phyloP scores from a whole-genome alignment of 2,113 vertebrate genomes.

The Oryzias celebensis region DNA sequence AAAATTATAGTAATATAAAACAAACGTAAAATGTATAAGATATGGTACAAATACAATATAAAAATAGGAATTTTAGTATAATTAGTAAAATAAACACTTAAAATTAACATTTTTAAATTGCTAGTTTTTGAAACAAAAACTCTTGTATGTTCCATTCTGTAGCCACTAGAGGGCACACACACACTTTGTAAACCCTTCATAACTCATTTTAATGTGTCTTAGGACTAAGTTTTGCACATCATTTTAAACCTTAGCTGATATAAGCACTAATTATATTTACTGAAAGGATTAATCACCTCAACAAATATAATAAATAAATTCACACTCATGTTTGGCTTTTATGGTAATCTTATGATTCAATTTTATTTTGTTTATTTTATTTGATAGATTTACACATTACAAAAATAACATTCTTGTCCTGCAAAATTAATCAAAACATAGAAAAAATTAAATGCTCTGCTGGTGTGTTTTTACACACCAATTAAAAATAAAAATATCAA shows the following conservation, averaged over 20 bases:
- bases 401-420: too few relatives aligned
- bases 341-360: neutral
- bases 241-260: constrained; percentile 31
- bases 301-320: constrained; percentile 2
- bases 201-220: neutral
- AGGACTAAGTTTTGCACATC: constrained; percentile 3
- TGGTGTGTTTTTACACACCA: too few relatives aligned
- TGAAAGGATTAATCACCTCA: constrained; percentile 15
- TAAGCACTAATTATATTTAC: constrained; percentile 12
- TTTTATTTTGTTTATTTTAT: neutral
- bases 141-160: neutral
- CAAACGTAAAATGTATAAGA: too few relatives aligned
- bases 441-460: too few relatives aligned
- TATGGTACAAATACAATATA: too few relatives aligned
- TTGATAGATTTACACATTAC: too few relatives aligned
- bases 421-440: too few relatives aligned
- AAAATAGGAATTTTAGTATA: too few relatives aligned
- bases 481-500: too few relatives aligned
- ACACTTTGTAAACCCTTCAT: constrained; percentile 24
- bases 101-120: neutral
- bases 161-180: constrained; percentile 61
- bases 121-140: neutral
- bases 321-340: constrained; percentile 3
- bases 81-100: too few relatives aligned
- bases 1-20: too few relatives aligned